Conservation (phyloP, 2,113 vertebrate genomes). For the Hystrix cristata region DNA sequence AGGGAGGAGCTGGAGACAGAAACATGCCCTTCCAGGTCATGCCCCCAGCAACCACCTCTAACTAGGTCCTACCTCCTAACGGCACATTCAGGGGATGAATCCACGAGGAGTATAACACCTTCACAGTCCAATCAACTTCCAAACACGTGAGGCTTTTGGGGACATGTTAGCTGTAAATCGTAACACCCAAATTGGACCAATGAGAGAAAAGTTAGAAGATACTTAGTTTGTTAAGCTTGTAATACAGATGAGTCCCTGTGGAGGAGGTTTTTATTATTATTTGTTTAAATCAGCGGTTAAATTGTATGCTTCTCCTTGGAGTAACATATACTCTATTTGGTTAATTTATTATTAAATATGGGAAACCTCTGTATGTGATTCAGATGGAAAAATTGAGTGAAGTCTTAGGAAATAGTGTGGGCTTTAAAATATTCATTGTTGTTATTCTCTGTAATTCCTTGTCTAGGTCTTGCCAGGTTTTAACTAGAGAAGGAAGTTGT, state of each 20-base stretch:
- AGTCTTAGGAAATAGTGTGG: constrained; percentile 55
- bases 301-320: background rate
- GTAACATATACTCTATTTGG: background rate
- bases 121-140: background rate
- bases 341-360: constrained; percentile 66
- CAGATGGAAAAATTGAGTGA: constrained; percentile 51
- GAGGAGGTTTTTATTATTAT: background rate
- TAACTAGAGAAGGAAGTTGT: constrained; percentile 11
- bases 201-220: constrained; percentile 37
- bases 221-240: constrained; percentile 17
- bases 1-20: background rate
- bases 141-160: background rate
- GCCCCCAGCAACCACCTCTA: background rate
- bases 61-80: background rate
- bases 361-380: background rate
- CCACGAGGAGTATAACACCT: background rate
- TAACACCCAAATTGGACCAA: background rate
- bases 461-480: background rate
- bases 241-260: background rate
- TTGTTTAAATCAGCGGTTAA: constrained; percentile 60
- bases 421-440: constrained; percentile 33
- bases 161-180: background rate
- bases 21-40: background rate
- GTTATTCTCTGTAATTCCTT: background rate
- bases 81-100: background rate